phyloP scores from a whole-genome alignment of 2,797 vertebrate genomes.

The Pangasius djambal region DNA sequence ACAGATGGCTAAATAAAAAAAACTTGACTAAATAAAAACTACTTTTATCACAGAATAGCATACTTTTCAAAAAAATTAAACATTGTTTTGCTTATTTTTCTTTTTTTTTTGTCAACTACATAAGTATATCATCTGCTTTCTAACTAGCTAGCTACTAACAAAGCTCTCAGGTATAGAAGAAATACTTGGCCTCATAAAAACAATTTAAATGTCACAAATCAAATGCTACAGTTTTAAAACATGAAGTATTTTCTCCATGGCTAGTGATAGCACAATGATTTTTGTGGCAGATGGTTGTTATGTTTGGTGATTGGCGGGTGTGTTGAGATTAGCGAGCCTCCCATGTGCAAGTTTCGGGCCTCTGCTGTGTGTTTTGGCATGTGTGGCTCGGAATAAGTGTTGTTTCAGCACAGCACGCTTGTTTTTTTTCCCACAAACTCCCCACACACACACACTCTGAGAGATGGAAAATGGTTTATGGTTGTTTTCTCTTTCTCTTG shows the following conservation, averaged over 20 bases:
- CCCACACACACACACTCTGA: conserved; percentile 43
- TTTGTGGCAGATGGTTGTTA: conserved; percentile 69
- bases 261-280: conserved; percentile 53
- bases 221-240: conserved; percentile 12
- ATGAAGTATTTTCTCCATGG: conserved; percentile 19
- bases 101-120: background rate
- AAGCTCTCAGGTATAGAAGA: conserved; percentile 3
- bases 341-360: conserved; percentile 34
- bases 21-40: background rate
- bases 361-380: conserved; percentile 56
- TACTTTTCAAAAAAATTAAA: background rate
- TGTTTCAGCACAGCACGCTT: conserved; percentile 40
- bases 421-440: conserved; percentile 41
- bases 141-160: conserved; percentile 8
- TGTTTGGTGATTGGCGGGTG: conserved; percentile 58
- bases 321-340: conserved; percentile 35
- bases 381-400: conserved; percentile 43
- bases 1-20: background rate
- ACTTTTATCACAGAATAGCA: background rate
- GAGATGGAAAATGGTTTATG: conserved; percentile 47
- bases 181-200: background rate
- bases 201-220: conserved; percentile 30
- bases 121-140: background rate
- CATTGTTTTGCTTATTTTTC: no score
- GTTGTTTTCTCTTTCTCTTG: conserved; percentile 17